phyloP scores from a whole-genome alignment of 2,113 vertebrate genomes.

The Gracilinanus agilis region DNA sequence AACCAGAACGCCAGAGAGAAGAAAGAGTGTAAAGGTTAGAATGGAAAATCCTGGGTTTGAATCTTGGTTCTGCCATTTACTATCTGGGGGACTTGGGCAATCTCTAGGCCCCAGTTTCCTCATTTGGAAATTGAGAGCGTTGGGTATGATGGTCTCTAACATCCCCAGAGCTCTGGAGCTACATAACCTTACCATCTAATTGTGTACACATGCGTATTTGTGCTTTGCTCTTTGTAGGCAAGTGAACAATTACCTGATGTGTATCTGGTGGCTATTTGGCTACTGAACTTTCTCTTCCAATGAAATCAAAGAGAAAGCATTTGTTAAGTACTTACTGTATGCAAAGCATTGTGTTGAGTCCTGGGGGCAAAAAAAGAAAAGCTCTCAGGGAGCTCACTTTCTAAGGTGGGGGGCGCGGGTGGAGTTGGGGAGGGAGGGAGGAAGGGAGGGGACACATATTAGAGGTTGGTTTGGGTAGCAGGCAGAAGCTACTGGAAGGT shows the following conservation, averaged over 20 bases:
- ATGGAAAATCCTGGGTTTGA: not conserved
- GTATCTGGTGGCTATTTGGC: not conserved
- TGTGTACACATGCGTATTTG: not conserved
- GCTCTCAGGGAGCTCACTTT: too few relatives aligned
- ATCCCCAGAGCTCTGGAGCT: not conserved
- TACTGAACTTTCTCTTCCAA: not conserved
- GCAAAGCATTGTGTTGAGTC: not conserved
- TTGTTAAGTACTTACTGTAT: not conserved
- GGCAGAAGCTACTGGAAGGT: not conserved
- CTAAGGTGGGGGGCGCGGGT: too few relatives aligned
- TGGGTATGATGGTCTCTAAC: not conserved
- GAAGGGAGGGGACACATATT: not conserved
- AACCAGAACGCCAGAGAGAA: not conserved
- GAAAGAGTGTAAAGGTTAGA: not conserved
- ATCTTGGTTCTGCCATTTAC: not conserved
- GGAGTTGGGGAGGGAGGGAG: too few relatives aligned
- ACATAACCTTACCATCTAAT: not conserved
- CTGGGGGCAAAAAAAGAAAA: not conserved
- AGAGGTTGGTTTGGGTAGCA: not conserved
- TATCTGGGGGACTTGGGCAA: not conserved
- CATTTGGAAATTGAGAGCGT: not conserved
- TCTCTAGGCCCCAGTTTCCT: not conserved
- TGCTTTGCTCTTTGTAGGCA: not conserved
- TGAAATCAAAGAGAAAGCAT: not conserved
- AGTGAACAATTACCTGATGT: not conserved